Conservation (phyloP, 2,888 invertebrate genomes). For the Netelia melanura region DNA sequence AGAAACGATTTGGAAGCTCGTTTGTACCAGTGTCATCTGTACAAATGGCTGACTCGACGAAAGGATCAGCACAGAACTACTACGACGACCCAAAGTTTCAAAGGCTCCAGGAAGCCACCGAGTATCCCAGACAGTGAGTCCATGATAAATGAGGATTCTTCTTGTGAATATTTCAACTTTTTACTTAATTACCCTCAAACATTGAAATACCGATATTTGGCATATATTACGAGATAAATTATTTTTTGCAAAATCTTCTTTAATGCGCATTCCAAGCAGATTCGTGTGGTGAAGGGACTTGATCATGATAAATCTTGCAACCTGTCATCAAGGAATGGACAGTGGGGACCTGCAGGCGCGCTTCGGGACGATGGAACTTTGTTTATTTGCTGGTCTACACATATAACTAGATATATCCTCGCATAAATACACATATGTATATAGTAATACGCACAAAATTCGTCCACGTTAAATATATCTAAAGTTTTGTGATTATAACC, state of each 20-base stretch:
- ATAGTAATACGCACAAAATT: conserved; percentile 44
- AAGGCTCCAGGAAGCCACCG: background rate
- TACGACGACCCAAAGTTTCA: conserved; percentile 13
- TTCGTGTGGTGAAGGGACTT: conserved; percentile 20
- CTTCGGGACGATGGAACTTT: conserved; percentile 42
- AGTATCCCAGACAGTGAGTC: background rate
- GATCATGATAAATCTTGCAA: conserved; percentile 47
- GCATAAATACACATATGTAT: conserved; percentile 50
- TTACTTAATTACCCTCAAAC: conserved; percentile 45
- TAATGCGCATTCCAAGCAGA: conserved; percentile 12
- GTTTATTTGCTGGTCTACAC: conserved; percentile 50
- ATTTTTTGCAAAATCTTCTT: conserved; percentile 21
- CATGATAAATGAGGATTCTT: conserved; percentile 28
- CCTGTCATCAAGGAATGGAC: conserved; percentile 51
- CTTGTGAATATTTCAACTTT: conserved; percentile 9
- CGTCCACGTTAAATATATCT: conserved; percentile 28
- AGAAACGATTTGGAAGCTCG: conserved; percentile 55
- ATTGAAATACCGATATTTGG: conserved; percentile 31
- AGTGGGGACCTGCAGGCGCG: conserved; percentile 26
- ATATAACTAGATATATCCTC: conserved; percentile 37
- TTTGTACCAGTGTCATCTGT: conserved; percentile 60
- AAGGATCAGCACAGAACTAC: conserved; percentile 38
- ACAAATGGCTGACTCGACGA: conserved; percentile 53
- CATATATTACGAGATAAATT: conserved; percentile 45
- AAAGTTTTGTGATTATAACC: conserved; percentile 58